A percentile compares a stretch with the other conserved stretches of the same genome.
Evolutionary conservation across 2,888 invertebrate genomes (phyloP).

Genomic region (Eulithis testata): DNA sequence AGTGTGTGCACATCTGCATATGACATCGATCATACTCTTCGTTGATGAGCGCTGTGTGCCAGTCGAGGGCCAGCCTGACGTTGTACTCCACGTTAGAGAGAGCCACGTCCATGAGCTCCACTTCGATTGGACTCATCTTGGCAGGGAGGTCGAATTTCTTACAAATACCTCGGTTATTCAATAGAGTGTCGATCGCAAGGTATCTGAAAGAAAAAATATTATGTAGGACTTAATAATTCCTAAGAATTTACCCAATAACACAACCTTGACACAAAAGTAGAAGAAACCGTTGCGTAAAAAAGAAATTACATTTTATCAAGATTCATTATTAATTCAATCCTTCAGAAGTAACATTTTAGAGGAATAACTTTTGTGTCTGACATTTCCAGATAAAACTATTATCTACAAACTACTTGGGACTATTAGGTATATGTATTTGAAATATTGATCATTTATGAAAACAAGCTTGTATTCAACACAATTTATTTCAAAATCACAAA

Average conservation of each 20-base stretch:
- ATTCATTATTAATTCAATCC: too few species aligned
- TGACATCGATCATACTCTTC: constrained; percentile 35
- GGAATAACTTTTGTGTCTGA: too few species aligned
- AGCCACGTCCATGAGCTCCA: constrained; percentile 53
- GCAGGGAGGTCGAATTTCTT: constrained; percentile 58
- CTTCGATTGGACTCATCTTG: constrained; percentile 53
- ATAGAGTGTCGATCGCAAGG: constrained; percentile 54
- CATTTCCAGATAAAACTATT: too few species aligned
- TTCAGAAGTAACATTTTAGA: too few species aligned
- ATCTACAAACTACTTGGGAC: too few species aligned
- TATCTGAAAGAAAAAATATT: constrained; percentile 50
- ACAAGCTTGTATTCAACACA: neutral
- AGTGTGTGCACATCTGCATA: constrained; percentile 48
- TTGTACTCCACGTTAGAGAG: constrained; percentile 44
- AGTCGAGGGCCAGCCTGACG: constrained; percentile 51
- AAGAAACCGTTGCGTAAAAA: too few species aligned
- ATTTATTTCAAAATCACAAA: constrained; percentile 18
- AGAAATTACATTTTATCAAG: too few species aligned
- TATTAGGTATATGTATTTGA: too few species aligned
- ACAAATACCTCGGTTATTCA: constrained; percentile 62
- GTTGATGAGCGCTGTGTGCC: constrained; percentile 45
- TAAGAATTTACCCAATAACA: too few species aligned
- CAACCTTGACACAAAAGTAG: too few species aligned
- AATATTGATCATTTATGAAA: neutral
- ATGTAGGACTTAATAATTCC: neutral